Evolutionary conservation across 1,140 invertebrate species (phyloP).

Genomic region (Leptoteleia sp.): DNA sequence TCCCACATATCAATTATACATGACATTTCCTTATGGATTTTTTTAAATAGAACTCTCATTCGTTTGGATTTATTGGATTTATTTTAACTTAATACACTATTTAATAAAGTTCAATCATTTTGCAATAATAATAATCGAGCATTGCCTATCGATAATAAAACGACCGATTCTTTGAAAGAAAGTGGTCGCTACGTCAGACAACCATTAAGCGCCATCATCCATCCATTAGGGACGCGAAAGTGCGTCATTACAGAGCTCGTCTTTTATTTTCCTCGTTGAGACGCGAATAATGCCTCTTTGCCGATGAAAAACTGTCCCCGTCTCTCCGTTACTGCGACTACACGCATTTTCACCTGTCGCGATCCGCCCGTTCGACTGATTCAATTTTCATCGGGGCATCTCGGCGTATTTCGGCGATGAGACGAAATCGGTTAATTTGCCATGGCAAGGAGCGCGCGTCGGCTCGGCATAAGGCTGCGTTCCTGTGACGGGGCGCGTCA

Average conservation of each 20-base stretch:
- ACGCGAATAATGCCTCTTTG: constrained; percentile 4
- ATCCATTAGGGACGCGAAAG: constrained; percentile 62
- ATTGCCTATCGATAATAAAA: too few relatives aligned
- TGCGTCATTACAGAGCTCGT: constrained; percentile 26
- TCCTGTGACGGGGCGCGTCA: constrained; percentile 74
- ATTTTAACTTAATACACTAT: too few relatives aligned
- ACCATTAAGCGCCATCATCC: constrained; percentile 65
- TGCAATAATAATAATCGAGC: too few relatives aligned
- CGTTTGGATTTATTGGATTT: too few relatives aligned
- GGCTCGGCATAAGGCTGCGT: constrained; percentile 29
- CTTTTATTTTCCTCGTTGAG: constrained; percentile 28
- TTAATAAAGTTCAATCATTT: too few relatives aligned
- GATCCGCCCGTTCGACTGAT: constrained; percentile 3
- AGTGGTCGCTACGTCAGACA: constrained; percentile 16
- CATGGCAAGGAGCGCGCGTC: constrained; percentile 38
- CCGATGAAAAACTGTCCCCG: constrained; percentile 10
- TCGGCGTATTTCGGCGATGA: constrained; percentile 45
- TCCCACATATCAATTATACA: too few relatives aligned
- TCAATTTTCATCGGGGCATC: constrained; percentile 31
- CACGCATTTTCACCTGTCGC: constrained; percentile 8
- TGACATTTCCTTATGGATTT: too few relatives aligned
- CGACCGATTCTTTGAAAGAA: constrained; percentile 12
- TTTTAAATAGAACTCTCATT: too few relatives aligned
- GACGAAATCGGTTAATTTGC: constrained; percentile 26
- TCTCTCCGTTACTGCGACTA: too few relatives aligned